Evolutionary conservation across 2,888 invertebrate genomes (phyloP), one percentile per base, ranked within the genome.

Genomic region (Eupithecia pulchellata): DNA sequence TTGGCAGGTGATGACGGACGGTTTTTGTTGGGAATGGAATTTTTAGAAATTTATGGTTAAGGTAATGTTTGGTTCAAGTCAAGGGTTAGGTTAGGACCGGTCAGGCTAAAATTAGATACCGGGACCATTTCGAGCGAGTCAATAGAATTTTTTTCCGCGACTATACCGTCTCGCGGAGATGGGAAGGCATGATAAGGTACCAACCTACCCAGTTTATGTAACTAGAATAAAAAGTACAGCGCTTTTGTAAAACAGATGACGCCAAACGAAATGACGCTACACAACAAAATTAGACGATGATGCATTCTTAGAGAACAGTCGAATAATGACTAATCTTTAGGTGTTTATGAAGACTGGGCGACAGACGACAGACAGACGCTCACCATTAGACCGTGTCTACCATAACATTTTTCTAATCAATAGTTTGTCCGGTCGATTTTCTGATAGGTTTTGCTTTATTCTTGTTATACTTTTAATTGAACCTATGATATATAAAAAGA

Each of bases 1-100:
- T 65, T 57, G 61, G 32, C 39, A 34, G 58, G 36, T 34, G 34
- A 60, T 60, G 58, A 60, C 52, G 52, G 52, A 52, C 52, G 52
- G 52, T 52, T 52, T 47, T 52, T 52, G 52, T 52, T 52, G 52
- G n/a, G 52, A 47, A 52, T 52, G 52, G 52, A 52, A 25, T 52
- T 52, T 52, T 52, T 52, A 52, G 52, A 52, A 25, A 25, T 52
- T 25, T 13, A 25, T 4, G 13, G 11, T 20, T 25, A 52, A 52
- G 9, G 11, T 1, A 52, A 52, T 11, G 52, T 20, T 58, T 52
- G 25, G 4, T 25, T 52, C 11, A 52, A 11, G 52, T 25, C 52
- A 52, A 13, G 52, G 52, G 25, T 52, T 25, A 52, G 52, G n/a
- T n/a, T n/a, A n/a, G 52, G 20, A 11, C 11, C 4, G 20, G 11